Percentiles rank a stretch among this genome's conserved stretches.
Conservation (phyloP, 2,888 invertebrate species). For the Exephanes ischioxanthus region DNA sequence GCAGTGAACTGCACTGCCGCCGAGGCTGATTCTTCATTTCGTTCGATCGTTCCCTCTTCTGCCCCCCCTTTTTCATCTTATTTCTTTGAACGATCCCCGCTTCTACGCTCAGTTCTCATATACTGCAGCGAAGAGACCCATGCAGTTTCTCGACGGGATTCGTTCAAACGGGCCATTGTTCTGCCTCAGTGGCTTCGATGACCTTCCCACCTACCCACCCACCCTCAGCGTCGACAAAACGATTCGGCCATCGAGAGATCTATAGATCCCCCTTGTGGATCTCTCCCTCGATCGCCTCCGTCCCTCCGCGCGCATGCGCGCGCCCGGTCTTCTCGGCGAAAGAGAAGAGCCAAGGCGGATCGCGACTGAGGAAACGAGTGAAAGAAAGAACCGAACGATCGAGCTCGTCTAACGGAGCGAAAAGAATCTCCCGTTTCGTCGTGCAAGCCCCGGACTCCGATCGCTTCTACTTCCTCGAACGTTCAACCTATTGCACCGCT, state of each 20-base stretch:
- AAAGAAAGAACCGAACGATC: constrained; percentile 44
- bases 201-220: constrained; percentile 72
- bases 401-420: constrained; percentile 61
- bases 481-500: constrained; percentile 29
- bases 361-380: constrained; percentile 45
- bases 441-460: constrained; percentile 36
- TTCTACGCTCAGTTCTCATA: constrained; percentile 20
- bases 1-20: constrained; percentile 24
- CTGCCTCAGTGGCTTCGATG: constrained; percentile 77
- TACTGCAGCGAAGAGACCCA: neutral
- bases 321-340: neutral
- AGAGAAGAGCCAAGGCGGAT: constrained; percentile 28
- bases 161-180: constrained; percentile 79
- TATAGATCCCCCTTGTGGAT: constrained; percentile 47
- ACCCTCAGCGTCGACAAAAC: constrained; percentile 60
- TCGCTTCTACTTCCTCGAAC: constrained; percentile 52
- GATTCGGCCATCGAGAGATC: constrained; percentile 62
- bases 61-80: constrained; percentile 10
- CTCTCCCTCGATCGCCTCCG: neutral
- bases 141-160: constrained; percentile 57
- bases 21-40: constrained; percentile 39
- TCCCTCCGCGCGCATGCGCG: neutral
- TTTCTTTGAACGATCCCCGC: constrained; percentile 14
- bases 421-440: constrained; percentile 61
- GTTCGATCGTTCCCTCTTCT: constrained; percentile 13